Base-by-base conservation (phyloP, 1,140 invertebrate genomes). In the silkworm (Bombyx mori) region DNA sequence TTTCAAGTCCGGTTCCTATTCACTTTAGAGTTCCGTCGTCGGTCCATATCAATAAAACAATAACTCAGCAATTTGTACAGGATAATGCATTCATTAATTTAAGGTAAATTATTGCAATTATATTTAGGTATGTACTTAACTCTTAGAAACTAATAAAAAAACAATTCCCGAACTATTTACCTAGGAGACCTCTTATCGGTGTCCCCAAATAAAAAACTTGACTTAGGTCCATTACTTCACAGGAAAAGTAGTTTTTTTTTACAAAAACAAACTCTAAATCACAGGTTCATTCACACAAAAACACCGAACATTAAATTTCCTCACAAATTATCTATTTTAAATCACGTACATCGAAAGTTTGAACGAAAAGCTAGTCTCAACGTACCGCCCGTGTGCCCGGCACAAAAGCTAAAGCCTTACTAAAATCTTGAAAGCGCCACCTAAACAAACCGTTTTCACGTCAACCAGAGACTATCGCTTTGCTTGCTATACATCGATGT, bases 301-400 rank as follows among this genome's bases (percentile, higher is more conserved):
- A 35, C 45, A 26, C 54, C 53, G 52, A 52, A 53, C 42, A 48
- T 10, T 35, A 35, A 47, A 57, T 35, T 35, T 35, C 26, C 52
- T 42, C 12, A 26, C 48, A 18, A 44, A 56, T 45, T 18, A 44
- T 46, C 44, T 57, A 49, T 54, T 53, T 49, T 47, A n/a, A 50
- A 54, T 66, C 68, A 58, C 78, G 76, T 76, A 66, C 64, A 65
- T 69, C 54, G 55, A 77, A 81, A 81, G 73, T 81, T 79, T 71
- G 56, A 61, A 58, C 54, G 66, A 49, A 47, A 65, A 77, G 75
- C 75, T 73, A 66, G 70, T 69, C 68, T 65, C 52, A 51, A 46
- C 58, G 12, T 44, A 12, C 53, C 52, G 12, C 35, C 72, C 75
- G 60, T 62, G 66, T 60, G 69, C 58, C 58, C 78, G 71, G 68